A percentile compares a stretch with the other conserved stretches of the same genome.
phyloP scores from a whole-genome alignment of 2,888 invertebrate genomes.

The Opisthograptis luteolata region DNA sequence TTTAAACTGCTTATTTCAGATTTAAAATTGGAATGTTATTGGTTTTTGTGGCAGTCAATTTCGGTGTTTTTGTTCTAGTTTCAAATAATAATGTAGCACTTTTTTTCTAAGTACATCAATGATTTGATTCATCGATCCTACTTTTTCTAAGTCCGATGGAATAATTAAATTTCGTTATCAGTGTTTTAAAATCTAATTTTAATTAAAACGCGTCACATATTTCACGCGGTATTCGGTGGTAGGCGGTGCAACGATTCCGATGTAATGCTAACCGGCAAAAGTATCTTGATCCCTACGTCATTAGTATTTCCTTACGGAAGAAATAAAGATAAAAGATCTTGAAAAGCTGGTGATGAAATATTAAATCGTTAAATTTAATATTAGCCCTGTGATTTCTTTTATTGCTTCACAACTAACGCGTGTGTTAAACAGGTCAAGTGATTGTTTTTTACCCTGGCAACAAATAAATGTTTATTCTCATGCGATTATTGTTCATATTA shows the following conservation, averaged over 20 bases:
- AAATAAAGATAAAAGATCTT: conserved; percentile 53
- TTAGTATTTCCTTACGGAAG: conserved; percentile 44
- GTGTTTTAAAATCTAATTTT: conserved; percentile 76
- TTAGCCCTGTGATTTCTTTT: conserved; percentile 77
- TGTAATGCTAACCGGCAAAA: conserved; percentile 56
- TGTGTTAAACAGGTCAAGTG: conserved; percentile 71
- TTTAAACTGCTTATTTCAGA: conserved; percentile 35
- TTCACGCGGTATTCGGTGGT: conserved; percentile 79
- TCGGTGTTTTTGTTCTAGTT: not conserved
- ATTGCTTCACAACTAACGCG: conserved; percentile 77
- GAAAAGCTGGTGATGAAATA: conserved; percentile 67
- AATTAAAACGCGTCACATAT: conserved; percentile 83
- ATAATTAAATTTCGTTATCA: conserved; percentile 80
- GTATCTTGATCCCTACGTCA: conserved; percentile 52
- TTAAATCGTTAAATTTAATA: conserved; percentile 83
- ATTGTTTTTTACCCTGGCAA: conserved; percentile 67
- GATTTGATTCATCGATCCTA: conserved; percentile 11
- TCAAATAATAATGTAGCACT: not conserved
- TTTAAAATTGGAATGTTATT: conserved; percentile 9
- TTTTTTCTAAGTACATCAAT: conserved; percentile 2
- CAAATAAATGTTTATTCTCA: conserved; percentile 79
- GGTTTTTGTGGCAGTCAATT: not conserved
- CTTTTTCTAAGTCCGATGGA: conserved; percentile 61
- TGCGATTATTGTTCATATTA: conserved; percentile 71
- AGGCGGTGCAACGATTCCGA: conserved; percentile 71